Conservation (phyloP, 2,888 invertebrate genomes). For the Nebria brevicollis region DNA sequence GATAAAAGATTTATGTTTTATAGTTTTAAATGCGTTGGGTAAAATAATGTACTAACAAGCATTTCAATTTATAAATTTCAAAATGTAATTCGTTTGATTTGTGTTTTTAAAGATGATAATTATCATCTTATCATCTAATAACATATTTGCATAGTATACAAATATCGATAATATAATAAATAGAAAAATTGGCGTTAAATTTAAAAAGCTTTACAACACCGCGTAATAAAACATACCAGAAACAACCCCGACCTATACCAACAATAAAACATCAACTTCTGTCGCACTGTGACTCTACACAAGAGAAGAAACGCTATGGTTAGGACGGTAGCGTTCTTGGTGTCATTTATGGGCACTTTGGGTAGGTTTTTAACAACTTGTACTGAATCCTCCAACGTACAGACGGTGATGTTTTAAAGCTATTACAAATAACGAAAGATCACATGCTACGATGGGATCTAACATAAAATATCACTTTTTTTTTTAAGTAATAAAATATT, state of each 20-base stretch:
- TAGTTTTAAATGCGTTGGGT: no score
- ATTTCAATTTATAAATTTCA: no score
- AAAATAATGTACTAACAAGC: no score
- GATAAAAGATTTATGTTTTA: no score
- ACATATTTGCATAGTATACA: no score
- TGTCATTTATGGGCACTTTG: conserved; percentile 48
- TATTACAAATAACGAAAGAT: conserved; percentile 27
- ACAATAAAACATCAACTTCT: not conserved
- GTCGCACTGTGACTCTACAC: not conserved
- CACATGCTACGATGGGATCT: conserved; percentile 34
- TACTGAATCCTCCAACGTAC: conserved; percentile 13
- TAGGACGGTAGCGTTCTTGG: conserved; percentile 7
- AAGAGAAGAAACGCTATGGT: not conserved
- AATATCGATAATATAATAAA: no score
- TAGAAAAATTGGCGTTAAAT: not conserved
- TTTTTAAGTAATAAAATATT: conserved; percentile 38
- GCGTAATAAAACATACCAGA: not conserved
- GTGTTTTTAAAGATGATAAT: no score
- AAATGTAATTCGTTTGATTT: no score
- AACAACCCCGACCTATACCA: conserved; percentile 22
- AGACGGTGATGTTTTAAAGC: conserved; percentile 35
- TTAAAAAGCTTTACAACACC: not conserved
- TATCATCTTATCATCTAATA: no score
- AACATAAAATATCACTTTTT: conserved; percentile 40
- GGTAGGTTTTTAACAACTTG: conserved; percentile 45